Evolutionary conservation across 2,797 vertebrate genomes (phyloP), one percentile per base, ranked within the genome.

Genomic region (Aeoliscus strigatus): DNA sequence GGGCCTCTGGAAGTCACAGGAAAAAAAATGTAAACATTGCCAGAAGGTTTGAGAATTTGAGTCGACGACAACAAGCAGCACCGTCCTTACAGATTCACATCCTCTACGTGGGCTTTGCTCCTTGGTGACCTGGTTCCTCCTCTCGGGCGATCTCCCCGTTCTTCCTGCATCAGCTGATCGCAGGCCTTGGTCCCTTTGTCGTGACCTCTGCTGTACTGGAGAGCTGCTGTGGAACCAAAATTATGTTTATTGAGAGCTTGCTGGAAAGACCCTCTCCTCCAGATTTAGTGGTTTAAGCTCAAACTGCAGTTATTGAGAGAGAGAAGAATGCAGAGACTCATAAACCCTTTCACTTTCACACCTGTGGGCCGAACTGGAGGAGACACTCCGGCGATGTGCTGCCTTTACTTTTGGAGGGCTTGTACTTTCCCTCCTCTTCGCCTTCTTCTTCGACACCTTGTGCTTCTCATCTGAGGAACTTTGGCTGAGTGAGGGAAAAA

Each of bases 381-480:
- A 89, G 4, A 40, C 51, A 9, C 81, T 86, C 28, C 63, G 73
- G 8, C 11, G 51, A 9, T 47, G 70, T 2, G 4, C 43, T 1
- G 58, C 34, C 40, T 86, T 88, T 1, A 32, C 31, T 39, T 77
- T 78, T 0, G 78, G 69, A 10, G 81, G 80, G 68, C 73, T 78
- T 0, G 29, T 30, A 7, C 72, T 79, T 5, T 69, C 56, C 4
- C 66, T 87, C 57, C 77, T 84, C 65, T 86, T 90, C 2, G 78
- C 84, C 56, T 88, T 91, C 45, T 87, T 90, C 73, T 89, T 90
- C 12, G 82, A 82, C 51, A 69, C 72, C 34, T 61, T 77, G 38
- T 80, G 81, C 56, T 85, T 89, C 63, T 89, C 86, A 2, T 85
- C 89, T 41, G 91, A 91, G 9, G 88, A 90, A 53, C 91, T 93